Percentiles rank a stretch among this genome's conserved stretches.
Evolutionary conservation across 2,888 invertebrate genomes (phyloP).

Genomic region (Dermolepida albohirtum): DNA sequence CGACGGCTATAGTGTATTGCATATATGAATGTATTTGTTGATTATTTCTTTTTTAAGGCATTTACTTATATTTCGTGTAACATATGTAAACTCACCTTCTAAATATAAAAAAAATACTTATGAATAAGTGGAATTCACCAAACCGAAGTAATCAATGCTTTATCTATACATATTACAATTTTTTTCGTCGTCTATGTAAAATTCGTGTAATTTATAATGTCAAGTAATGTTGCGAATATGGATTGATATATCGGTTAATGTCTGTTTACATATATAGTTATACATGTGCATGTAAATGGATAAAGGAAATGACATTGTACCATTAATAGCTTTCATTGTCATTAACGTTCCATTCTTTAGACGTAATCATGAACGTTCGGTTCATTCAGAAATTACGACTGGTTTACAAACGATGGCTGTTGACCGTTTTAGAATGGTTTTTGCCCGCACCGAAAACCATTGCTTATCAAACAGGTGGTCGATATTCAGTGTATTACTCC

Average conservation of each 20-base stretch:
- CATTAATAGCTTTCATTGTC: constrained; percentile 36
- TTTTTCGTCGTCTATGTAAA: no score
- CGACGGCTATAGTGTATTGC: no score
- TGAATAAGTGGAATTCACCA: no score
- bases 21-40: no score
- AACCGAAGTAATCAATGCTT: no score
- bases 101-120: no score
- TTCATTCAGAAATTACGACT: constrained; percentile 19
- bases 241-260: background rate
- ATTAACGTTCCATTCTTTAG: constrained; percentile 31
- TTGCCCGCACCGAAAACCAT: constrained; percentile 9
- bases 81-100: no score
- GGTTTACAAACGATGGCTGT: constrained; percentile 33
- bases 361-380: constrained; percentile 20
- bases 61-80: no score
- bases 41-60: no score
- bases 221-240: no score
- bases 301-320: constrained; percentile 22
- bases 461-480: constrained; percentile 5
- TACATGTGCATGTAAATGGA: constrained; percentile 3
- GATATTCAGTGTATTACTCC: background rate
- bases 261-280: background rate
- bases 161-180: no score
- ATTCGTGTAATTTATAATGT: no score
- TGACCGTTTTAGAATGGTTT: constrained; percentile 18